Evolutionary conservation across 2,797 vertebrate species (phyloP).

Genomic region (Iguana delicatissima): DNA sequence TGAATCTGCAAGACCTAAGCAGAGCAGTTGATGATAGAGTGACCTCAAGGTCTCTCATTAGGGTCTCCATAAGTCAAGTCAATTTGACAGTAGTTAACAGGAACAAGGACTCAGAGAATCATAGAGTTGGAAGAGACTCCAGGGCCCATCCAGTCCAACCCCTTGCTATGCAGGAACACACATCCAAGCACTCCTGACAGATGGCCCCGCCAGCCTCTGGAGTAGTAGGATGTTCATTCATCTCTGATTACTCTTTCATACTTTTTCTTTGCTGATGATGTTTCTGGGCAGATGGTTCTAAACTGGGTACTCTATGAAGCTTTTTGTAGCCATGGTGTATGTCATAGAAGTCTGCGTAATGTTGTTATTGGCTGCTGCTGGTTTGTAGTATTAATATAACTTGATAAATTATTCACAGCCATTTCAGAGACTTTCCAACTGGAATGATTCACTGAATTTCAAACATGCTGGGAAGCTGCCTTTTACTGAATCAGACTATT

Average conservation of each 20-base stretch:
- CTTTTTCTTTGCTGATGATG: background rate
- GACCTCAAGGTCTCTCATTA: too few species aligned
- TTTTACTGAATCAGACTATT: too few species aligned
- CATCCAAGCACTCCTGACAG: too few species aligned
- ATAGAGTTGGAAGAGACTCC: too few species aligned
- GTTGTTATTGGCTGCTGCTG: background rate
- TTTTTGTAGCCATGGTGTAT: background rate
- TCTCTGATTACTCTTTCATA: background rate
- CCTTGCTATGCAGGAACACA: too few species aligned
- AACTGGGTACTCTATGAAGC: background rate
- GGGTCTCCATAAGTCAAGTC: too few species aligned
- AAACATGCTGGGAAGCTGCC: background rate
- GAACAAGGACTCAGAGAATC: too few species aligned
- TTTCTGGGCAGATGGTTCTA: background rate
- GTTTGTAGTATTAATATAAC: background rate
- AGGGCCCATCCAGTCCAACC: too few species aligned
- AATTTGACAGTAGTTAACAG: too few species aligned
- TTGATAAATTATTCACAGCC: background rate
- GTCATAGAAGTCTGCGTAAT: background rate
- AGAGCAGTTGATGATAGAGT: too few species aligned
- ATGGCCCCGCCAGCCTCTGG: too few species aligned
- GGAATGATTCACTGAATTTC: constrained; percentile 3
- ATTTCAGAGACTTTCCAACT: background rate
- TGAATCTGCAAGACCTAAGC: too few species aligned
- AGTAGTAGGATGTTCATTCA: background rate